These are phyloP conservation scores for Drosophila hydei DNA, from an alignment of 1,140 invertebrate species.

Conservation along the genomic window DNA sequence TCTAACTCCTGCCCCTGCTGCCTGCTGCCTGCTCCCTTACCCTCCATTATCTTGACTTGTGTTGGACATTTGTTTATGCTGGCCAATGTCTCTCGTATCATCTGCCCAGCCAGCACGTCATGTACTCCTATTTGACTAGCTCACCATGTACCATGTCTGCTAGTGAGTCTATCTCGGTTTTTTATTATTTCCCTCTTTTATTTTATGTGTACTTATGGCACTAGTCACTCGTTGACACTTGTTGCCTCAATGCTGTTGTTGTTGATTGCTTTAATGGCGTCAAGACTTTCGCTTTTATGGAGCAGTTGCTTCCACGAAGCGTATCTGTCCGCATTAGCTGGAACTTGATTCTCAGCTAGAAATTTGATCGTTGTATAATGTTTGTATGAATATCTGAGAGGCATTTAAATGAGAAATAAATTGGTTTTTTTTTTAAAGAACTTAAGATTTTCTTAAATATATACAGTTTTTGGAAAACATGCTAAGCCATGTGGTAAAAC, in stretches of 20 bases:
- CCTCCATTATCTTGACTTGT: slow-evolving; percentile 38
- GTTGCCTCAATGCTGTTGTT: slow-evolving; percentile 43
- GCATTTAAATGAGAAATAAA: background rate
- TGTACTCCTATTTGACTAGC: slow-evolving; percentile 50
- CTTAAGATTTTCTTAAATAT: no score
- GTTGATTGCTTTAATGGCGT: slow-evolving; percentile 76
- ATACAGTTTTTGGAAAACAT: background rate
- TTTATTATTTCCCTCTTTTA: slow-evolving; percentile 34
- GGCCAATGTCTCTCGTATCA: slow-evolving; percentile 29
- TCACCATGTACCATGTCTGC: slow-evolving; percentile 21
- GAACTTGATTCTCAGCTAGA: slow-evolving; percentile 39
- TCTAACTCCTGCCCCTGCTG: background rate
- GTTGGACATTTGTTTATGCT: slow-evolving; percentile 61
- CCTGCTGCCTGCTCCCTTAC: slow-evolving; percentile 12
- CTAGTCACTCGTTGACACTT: slow-evolving; percentile 77
- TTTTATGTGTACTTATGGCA: slow-evolving; percentile 73
- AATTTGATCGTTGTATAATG: slow-evolving; percentile 15
- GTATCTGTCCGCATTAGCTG: slow-evolving; percentile 64
- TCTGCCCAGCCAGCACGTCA: slow-evolving; percentile 7
- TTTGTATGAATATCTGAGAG: slow-evolving; percentile 8
- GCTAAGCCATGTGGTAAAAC: background rate
- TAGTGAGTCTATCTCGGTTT: slow-evolving; percentile 14
- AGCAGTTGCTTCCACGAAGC: slow-evolving; percentile 66
- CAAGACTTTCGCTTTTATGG: slow-evolving; percentile 82
- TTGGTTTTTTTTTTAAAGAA: background rate